Evolutionary conservation across 1,140 invertebrate species (phyloP).

Genomic region (Melipona quadrifasciata): DNA sequence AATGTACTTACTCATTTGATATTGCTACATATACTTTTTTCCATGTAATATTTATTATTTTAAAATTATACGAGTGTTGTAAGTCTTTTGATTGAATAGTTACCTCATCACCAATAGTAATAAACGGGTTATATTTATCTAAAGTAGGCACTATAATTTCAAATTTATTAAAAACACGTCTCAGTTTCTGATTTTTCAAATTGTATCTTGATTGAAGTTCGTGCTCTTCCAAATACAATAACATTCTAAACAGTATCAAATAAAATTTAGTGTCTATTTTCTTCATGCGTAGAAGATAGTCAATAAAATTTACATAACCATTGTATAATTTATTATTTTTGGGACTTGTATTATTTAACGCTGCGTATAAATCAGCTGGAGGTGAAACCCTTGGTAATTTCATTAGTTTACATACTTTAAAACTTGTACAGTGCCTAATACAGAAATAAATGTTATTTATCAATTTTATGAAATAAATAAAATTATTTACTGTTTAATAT

Average conservation of each 20-base stretch:
- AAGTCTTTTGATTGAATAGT: slow-evolving; percentile 69
- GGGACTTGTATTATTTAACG: neutral
- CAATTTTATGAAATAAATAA: neutral
- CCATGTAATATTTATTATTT: slow-evolving; percentile 47
- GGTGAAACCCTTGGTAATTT: neutral
- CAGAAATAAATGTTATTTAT: neutral
- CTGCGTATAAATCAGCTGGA: neutral
- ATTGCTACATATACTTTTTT: neutral
- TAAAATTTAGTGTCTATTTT: slow-evolving; percentile 78
- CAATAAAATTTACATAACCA: slow-evolving; percentile 28
- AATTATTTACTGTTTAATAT: neutral
- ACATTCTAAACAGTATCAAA: slow-evolving; percentile 84
- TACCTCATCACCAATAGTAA: slow-evolving; percentile 88
- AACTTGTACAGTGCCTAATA: slow-evolving; percentile 25
- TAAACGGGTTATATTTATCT: slow-evolving; percentile 88
- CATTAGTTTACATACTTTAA: neutral
- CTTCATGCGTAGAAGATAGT: slow-evolving; percentile 22
- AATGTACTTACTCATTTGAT: neutral
- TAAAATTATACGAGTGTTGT: neutral
- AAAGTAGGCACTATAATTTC: slow-evolving; percentile 88
- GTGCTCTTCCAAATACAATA: slow-evolving; percentile 91
- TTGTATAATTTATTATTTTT: neutral
- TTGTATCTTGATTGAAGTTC: slow-evolving; percentile 85
- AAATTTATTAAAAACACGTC: slow-evolving; percentile 83
- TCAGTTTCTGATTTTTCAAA: slow-evolving; percentile 70